Base-by-base conservation (phyloP, 1,140 invertebrate species). In the Zelostemma sp. region DNA sequence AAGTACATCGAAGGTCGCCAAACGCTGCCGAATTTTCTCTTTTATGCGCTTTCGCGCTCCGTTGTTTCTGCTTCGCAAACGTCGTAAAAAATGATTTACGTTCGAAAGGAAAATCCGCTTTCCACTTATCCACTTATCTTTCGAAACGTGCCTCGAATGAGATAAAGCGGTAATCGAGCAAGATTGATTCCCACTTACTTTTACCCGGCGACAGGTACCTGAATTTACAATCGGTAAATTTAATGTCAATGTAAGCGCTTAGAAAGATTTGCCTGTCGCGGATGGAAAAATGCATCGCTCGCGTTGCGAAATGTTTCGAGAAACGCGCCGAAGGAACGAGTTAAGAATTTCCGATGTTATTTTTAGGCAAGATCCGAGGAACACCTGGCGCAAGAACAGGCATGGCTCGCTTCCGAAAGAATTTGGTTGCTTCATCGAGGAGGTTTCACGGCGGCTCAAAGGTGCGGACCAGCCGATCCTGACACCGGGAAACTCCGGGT, bases 391-490 rank as follows among this genome's bases (percentile, higher is more conserved):
- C 88, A 89, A 66, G 93, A 95, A 77, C 91, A 93, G 75, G 89
- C 90, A 80, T 94, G 93, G 92, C 81, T 93, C 63, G 90, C 93
- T 57, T 89, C 92, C 8, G 93, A 95, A 69, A 89, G 90, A 58
- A 88, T 96, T 72, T 98, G 96, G 96, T 83, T 98, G 62, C 89
- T 97, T 6, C 96, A 98, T 80, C 90, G 93, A 31, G 93, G 91
- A 19, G 96, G 96, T 1, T 98, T 97, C 81, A 92, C 95, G 1
- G 89, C 91, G 0, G 93, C 93, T 1, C 87, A 92, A 51, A 89
- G 91, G 69, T 86, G 91, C 17, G 85, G 84, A 1, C 62, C 77
- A 55, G 69, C 79, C 12, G 80, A 81, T 80, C 84, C 77, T 28
- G 76, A 86, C 33, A 88, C 88, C 16, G 92, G 91, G 16, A 91